Base-by-base conservation (phyloP, 1,140 invertebrate species). In the Bicyclus anynana region DNA sequence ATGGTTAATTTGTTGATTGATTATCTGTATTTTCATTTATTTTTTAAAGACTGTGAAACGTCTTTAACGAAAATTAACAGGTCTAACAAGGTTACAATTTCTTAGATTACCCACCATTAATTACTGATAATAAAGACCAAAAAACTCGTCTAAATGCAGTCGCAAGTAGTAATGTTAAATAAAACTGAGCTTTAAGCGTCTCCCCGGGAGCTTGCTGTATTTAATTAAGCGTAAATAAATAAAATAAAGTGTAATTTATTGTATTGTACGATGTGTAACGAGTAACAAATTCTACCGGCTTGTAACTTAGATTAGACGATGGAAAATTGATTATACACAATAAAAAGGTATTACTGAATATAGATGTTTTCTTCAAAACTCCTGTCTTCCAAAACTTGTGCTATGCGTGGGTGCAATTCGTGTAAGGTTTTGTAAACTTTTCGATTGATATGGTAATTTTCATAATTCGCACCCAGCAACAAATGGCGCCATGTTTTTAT, bases 301-400 rank as follows among this genome's bases (percentile, higher is more conserved):
- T 68, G 53, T 62, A 63, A 57, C 53, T 57, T 68, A 70, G 62
- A 40, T 54, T 73, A 68, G 65, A 56, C 57, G 53, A 65, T 18
- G 46, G 51, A 55, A n/a, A 60, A 35, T 44, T 48, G 59, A 69
- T 63, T 64, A 67, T 65, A 70, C 59, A 72, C 62, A 68, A 63
- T 70, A 64, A 70, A 62, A 70, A 63, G 42, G 59, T 67, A 69
- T 67, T 73, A 65, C 61, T 44, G 46, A 67, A 66, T 53, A 29
- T 51, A 40, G 13, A 20, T 9, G 16, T 60, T 57, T 54, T 55
- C 46, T 65, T 61, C 37, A 10, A 16, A 6, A 2, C 10, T 48
- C 6, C 3, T 20, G 17, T 20, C 9, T 23, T 12, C 44, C n/a
- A 20, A 46, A 9, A 12, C 9, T 12, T 5, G 33, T 5, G 12